These are phyloP conservation scores for Brachystomella parvula DNA, from an alignment of 1,140 invertebrate species.

Conservation along the genomic window DNA sequence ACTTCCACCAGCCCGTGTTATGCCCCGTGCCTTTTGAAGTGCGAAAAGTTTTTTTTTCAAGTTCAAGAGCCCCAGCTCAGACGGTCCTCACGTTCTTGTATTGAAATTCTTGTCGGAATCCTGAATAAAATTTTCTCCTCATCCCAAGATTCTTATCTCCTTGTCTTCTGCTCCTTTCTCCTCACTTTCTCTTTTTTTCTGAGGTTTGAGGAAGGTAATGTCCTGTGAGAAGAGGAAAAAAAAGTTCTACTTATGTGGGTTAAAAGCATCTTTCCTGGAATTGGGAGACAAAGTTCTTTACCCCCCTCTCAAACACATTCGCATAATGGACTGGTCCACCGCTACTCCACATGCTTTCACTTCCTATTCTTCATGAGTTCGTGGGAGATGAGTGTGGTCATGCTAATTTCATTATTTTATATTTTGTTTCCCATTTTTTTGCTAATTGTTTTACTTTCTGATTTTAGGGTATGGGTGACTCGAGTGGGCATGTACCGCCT, in stretches of 20 bases:
- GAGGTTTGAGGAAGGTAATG: not conserved
- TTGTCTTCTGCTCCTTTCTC: no score
- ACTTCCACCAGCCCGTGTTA: no score
- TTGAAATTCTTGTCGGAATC: no score
- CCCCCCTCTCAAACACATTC: conserved; percentile 27
- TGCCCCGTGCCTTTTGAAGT: no score
- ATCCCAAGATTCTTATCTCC: no score
- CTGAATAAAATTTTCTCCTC: no score
- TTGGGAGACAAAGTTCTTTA: conserved; percentile 21
- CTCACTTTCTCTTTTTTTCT: not conserved
- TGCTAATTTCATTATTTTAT: not conserved
- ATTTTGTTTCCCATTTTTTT: conserved; percentile 1
- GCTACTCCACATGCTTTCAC: not conserved
- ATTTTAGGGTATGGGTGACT: conserved; percentile 35
- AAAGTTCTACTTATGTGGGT: conserved; percentile 6
- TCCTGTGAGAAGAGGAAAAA: conserved; percentile 9
- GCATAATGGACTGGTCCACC: conserved; percentile 37
- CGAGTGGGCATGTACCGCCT: conserved; percentile 27
- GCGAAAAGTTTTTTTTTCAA: no score
- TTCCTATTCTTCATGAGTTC: not conserved
- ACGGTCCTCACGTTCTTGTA: no score
- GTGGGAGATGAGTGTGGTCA: not conserved
- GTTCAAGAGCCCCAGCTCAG: no score
- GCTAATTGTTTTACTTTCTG: conserved; percentile 21
- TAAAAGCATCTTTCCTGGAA: conserved; percentile 6